These are phyloP conservation scores for Alligator mississippiensis DNA, from an alignment of 2,113 vertebrate species.

Conservation along the genomic window DNA sequence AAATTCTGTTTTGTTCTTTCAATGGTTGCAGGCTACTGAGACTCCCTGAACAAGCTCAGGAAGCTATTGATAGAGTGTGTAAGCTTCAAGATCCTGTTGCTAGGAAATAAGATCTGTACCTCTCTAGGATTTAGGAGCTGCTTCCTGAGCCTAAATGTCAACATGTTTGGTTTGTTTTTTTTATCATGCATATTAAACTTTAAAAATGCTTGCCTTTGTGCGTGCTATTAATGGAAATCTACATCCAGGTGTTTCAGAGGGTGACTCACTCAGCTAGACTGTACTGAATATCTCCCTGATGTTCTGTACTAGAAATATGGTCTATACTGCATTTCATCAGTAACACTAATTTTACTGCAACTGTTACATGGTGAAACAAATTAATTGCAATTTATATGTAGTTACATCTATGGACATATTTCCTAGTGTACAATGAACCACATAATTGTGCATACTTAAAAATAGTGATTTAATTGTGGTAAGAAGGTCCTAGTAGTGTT, in stretches of 20 bases:
- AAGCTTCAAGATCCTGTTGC: neutral
- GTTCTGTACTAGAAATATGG: neutral
- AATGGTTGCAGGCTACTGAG: neutral
- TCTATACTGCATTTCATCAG: neutral
- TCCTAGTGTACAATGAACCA: neutral
- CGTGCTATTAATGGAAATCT: neutral
- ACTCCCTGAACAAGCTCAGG: constrained; percentile 3
- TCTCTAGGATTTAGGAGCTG: neutral
- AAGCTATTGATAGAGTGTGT: neutral
- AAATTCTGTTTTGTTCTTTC: neutral
- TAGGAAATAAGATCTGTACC: neutral
- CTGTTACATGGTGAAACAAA: neutral
- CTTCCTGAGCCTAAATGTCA: neutral
- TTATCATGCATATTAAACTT: neutral
- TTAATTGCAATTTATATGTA: neutral
- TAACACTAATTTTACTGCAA: neutral
- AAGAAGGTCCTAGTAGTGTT: neutral
- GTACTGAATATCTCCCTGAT: neutral
- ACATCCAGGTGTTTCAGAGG: neutral
- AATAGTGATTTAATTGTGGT: neutral
- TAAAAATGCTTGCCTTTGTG: neutral
- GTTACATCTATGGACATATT: neutral
- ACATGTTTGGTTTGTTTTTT: neutral
- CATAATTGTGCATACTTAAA: neutral
- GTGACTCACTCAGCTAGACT: neutral